phyloP scores from a whole-genome alignment of 2,113 vertebrate species.

The Setophaga coronata region DNA sequence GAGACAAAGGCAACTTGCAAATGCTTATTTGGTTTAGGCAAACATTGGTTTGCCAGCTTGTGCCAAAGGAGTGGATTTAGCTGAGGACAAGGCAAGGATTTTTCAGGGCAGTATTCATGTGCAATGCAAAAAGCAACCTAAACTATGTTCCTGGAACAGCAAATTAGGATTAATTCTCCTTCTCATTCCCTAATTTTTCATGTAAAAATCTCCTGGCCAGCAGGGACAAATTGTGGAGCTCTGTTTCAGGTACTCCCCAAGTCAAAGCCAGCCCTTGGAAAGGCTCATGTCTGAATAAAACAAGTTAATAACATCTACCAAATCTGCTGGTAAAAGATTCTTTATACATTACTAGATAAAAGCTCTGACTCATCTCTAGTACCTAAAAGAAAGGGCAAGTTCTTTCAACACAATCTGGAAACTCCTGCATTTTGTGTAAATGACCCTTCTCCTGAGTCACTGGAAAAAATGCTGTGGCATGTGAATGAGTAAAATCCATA shows the following conservation, averaged over 20 bases:
- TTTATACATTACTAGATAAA: constrained; percentile 32
- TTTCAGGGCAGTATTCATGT: neutral
- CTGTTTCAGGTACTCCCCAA: neutral
- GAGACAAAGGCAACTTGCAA: neutral
- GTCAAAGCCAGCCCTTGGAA: neutral
- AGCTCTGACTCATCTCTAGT: constrained; percentile 36
- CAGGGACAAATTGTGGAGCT: fast-evolving
- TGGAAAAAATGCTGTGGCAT: constrained; percentile 67
- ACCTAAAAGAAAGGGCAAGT: constrained; percentile 59
- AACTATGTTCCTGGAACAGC: neutral
- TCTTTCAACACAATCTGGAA: constrained; percentile 75
- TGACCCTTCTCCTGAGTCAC: constrained; percentile 74
- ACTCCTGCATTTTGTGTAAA: constrained; percentile 70
- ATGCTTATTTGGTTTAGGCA: neutral
- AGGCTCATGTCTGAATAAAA: neutral
- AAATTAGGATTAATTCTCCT: neutral
- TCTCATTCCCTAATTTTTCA: neutral
- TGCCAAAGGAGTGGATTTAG: neutral
- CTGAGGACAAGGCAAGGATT: neutral
- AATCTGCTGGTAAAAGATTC: constrained; percentile 37
- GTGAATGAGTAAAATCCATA: constrained; percentile 66
- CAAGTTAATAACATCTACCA: constrained; percentile 18
- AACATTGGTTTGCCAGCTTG: neutral
- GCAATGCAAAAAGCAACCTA: neutral
- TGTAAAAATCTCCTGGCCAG: neutral